Conservation (phyloP, 2,113 vertebrate species). For the Notarius lentiginosus region DNA sequence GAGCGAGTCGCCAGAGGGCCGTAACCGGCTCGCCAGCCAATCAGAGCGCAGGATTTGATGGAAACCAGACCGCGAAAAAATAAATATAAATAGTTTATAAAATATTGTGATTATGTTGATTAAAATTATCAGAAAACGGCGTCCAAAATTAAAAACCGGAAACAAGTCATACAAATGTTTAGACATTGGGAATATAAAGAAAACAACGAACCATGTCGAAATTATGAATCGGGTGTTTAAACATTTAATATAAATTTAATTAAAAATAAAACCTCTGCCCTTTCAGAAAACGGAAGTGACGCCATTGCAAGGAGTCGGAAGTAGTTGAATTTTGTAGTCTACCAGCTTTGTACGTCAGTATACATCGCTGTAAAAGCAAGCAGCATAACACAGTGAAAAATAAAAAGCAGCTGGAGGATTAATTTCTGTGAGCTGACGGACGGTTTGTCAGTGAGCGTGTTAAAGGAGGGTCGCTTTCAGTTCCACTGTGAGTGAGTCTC, state of each 20-base stretch:
- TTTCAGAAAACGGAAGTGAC: slow-evolving; percentile 12
- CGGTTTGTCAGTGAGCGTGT: background rate
- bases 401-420: too few relatives aligned
- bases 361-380: background rate
- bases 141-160: background rate
- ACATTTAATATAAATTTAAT: background rate
- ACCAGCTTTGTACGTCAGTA: background rate
- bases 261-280: background rate
- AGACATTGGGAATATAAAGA: background rate
- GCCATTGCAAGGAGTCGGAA: background rate
- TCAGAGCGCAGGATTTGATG: too few relatives aligned
- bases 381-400: background rate
- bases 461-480: background rate
- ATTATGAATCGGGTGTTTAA: background rate
- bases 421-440: background rate
- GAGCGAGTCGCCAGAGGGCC: too few relatives aligned
- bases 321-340: slow-evolving; percentile 18
- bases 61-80: too few relatives aligned
- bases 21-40: too few relatives aligned
- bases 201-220: background rate
- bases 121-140: background rate
- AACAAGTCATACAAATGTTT: background rate
- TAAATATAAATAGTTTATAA: too few relatives aligned
- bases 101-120: background rate
- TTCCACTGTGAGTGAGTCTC: background rate